Base-by-base conservation (phyloP, 2,113 vertebrate species). In the Balaeniceps rex region DNA sequence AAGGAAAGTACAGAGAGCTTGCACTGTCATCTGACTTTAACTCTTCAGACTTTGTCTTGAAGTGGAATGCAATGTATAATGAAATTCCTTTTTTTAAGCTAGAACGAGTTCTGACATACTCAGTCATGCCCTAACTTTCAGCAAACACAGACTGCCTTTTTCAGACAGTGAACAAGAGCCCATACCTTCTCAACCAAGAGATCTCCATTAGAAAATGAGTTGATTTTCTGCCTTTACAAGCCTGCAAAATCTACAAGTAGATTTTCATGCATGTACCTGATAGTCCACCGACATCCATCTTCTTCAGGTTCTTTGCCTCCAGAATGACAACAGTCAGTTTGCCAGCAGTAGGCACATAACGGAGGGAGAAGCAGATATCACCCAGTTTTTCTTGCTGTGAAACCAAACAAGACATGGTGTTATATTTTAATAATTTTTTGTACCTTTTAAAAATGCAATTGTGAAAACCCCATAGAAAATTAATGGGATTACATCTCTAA, bases 301-400 rank as follows among this genome's bases (percentile, higher is more conserved):
- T 99, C 98, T 99, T 99, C 98, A 99, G 98, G 98, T 99, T 99
- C 97, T 99, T 99, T 38, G 99, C 99, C 97, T 99, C 99, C 71
- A 99, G 98, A 92, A 99, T 98, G 97, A 99, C 99, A 49, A 99
- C 99, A 44, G 99, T 99, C 98, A 99, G 98, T 93, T 99, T 99
- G 81, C 99, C 99, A 57, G 99, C 99, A 34, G 99, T 99, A 84
- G 99, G 99, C 38, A 99, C 99, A 2, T 99, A 99, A 75, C 99
- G 99, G 87, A 99, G 99, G 29, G 99, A 99, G 98, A 99, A 99
- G 98, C 99, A 99, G 98, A 99, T 99, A 96, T 99, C 99, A 14
- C 99, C 99, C 94, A 99, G 94, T 97, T 99, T 99, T 98, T 99
- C 99, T 99, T 99, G 99, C 99, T 99, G 97, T 96, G 81, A 97